Evolutionary conservation across 2,888 invertebrate genomes (phyloP).

Genomic region (Dorcus parallelipipedus): DNA sequence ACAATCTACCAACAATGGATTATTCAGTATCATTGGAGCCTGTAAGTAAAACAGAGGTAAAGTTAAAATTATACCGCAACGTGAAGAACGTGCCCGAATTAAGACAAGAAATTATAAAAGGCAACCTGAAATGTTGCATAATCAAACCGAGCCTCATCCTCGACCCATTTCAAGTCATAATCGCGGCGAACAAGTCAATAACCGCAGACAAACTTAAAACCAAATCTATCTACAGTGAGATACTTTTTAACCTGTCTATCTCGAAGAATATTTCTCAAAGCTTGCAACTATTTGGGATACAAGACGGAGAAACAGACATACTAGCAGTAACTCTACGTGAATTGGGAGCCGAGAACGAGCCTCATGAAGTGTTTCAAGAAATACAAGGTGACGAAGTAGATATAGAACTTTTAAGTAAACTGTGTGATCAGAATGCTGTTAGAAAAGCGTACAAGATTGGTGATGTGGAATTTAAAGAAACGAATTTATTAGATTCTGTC

Average conservation of each 20-base stretch:
- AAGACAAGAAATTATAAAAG: conserved; percentile 54
- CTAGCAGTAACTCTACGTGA: conserved; percentile 49
- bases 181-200: conserved; percentile 67
- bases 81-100: conserved; percentile 58
- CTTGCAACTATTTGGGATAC: conserved; percentile 62
- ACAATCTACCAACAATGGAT: conserved; percentile 10
- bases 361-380: conserved; percentile 45
- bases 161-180: conserved; percentile 60
- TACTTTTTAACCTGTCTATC: conserved; percentile 65
- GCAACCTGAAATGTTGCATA: conserved; percentile 58
- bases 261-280: conserved; percentile 69
- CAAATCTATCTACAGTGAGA: conserved; percentile 61
- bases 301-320: conserved; percentile 49
- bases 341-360: conserved; percentile 29
- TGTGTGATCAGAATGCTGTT: conserved; percentile 53
- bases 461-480: conserved; percentile 48
- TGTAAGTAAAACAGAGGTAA: conserved; percentile 28
- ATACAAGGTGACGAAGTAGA: conserved; percentile 57
- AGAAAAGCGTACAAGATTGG: conserved; percentile 61
- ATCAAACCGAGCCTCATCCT: conserved; percentile 60
- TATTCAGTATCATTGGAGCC: conserved; percentile 32
- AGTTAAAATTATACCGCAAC: conserved; percentile 55
- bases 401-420: conserved; percentile 48
- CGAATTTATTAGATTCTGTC: conserved; percentile 56
- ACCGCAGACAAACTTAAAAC: conserved; percentile 58